Base-by-base conservation (phyloP, 2,113 vertebrate species). In the Gnathonemus longibarbis region DNA sequence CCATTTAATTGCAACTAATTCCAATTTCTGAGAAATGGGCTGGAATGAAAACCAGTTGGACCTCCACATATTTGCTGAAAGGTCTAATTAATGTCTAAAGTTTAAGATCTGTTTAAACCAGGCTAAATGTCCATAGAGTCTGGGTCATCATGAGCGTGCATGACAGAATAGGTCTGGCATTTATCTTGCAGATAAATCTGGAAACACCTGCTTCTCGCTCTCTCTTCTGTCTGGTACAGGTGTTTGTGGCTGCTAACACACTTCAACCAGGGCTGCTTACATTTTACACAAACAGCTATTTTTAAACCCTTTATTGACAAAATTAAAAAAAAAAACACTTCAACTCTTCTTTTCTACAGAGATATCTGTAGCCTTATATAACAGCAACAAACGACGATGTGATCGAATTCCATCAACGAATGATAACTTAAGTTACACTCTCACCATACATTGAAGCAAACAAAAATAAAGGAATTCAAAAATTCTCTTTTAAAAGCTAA, bases 291-390 rank as follows among this genome's bases (percentile, higher is more conserved):
- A 15, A 19, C 17, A 80, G 13, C 74, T 80, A 42, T 80, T 42
- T 11, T 80, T 80, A 80, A 80, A 80, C 74, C 74, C 74, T 80
- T 80, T 80, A 80, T 80, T 80, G 35, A 80, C 74, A 80, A 80
- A 70, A 31, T 70, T 0, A 21, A 56, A 31, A 70, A 66, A n/a
- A 62, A 66, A 66, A 66, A 66, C 39, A 48, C 21, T 84, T n/a
- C 39, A 46, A 84, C 42, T 84, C 24, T 88, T 49, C 21, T 85
- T 49, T 85, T 85, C 45, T 80, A 42, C 39, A 42, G 74, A 80
- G 39, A 35, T 42, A 42, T 42, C 31, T 39, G 17, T 74, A 74
- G 27, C 66, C 10, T 13, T 35, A 80, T 39, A 39, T 70, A 66
- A 66, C 62, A 70, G 13, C 10, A 70, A 4, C 2, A 70, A 70